Base-by-base conservation (phyloP, 2,797 vertebrate genomes). In the Anolis apletophallus region DNA sequence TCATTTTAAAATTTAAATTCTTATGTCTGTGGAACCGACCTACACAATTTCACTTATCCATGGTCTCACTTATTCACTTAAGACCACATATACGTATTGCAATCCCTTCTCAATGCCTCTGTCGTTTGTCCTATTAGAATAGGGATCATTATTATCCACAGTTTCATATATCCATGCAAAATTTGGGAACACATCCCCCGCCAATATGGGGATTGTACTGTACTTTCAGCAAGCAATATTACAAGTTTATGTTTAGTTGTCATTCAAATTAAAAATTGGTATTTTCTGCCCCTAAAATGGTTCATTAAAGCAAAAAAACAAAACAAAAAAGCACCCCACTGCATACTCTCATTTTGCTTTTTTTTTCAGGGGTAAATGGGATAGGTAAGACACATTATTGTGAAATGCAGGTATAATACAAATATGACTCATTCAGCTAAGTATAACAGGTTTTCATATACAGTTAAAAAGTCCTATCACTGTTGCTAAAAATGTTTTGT, bases 1-100 rank as follows among this genome's bases (percentile, higher is more conserved):
- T 69, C 8, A 16, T 89, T 88, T 91, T 34, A 90, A 91, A 91
- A 78, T 14, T 46, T 46, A 46, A 46, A 46, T 46, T 7, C 46
- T 46, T 8, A 7, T 46, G 7, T 46, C 46, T 46, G 46, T 46
- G 46, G 46, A 46, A 5, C 46, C 46, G 46, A 46, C 1, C 46
- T 46, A 46, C 46, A 46, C 46, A 46, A 46, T 46, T 5, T 46
- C 46, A 46, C 46, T 46, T 46, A 46, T 46, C 46, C 46, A 46
- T 6, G 46, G 46, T 46, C 7, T 46, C 46, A 46, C 46, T 46
- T 46, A 46, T 46, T 5, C 46, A 46, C 5, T 46, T 46, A 46
- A 6, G 46, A 46, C 46, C 46, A 6, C 46, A 5, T 5, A 46
- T 46, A 46, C 40, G 7, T 46, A 46, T 46, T 46, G 7, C 7